Percentiles rank a stretch among this genome's conserved stretches.
phyloP scores from a whole-genome alignment of 2,888 invertebrate species.

The Drosophila neoperkinsi region DNA sequence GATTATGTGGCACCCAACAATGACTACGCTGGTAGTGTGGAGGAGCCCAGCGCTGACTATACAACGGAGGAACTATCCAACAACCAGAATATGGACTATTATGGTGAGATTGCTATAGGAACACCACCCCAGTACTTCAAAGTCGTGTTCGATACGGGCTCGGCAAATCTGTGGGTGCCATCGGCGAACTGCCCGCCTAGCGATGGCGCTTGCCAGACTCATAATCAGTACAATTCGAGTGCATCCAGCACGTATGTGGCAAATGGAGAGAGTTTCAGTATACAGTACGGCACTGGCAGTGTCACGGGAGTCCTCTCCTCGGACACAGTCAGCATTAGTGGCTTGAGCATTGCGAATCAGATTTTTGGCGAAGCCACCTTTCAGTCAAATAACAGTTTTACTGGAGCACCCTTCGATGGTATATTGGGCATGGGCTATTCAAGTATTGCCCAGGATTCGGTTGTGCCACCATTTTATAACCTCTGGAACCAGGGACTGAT shows the following conservation, averaged over 20 bases:
- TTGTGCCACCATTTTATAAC: constrained; percentile 95
- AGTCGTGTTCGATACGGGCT: constrained; percentile 97
- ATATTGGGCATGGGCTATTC: constrained; percentile 97
- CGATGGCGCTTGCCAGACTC: constrained; percentile 97
- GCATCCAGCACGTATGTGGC: constrained; percentile 92
- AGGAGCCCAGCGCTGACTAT: constrained; percentile 30
- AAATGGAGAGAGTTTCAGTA: constrained; percentile 95
- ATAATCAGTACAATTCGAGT: constrained; percentile 96
- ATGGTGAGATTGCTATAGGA: constrained; percentile 95
- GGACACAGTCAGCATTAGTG: constrained; percentile 91
- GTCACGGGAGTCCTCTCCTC: constrained; percentile 97
- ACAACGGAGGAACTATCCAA: constrained; percentile 88
- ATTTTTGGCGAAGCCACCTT: constrained; percentile 97
- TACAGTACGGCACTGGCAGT: constrained; percentile 98
- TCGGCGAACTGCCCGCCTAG: constrained; percentile 96
- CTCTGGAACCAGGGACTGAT: constrained; percentile 92
- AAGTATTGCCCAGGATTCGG: constrained; percentile 94
- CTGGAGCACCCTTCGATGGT: constrained; percentile 98
- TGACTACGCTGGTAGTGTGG: constrained; percentile 13
- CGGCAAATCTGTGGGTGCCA: constrained; percentile 99
- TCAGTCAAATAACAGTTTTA: constrained; percentile 96
- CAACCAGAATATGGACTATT: constrained; percentile 97
- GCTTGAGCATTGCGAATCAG: constrained; percentile 89
- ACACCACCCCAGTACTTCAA: constrained; percentile 95
- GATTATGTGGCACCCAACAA: constrained; percentile 47